phyloP scores from a whole-genome alignment of 2,888 invertebrate genomes.

The Melanophora roralis region DNA sequence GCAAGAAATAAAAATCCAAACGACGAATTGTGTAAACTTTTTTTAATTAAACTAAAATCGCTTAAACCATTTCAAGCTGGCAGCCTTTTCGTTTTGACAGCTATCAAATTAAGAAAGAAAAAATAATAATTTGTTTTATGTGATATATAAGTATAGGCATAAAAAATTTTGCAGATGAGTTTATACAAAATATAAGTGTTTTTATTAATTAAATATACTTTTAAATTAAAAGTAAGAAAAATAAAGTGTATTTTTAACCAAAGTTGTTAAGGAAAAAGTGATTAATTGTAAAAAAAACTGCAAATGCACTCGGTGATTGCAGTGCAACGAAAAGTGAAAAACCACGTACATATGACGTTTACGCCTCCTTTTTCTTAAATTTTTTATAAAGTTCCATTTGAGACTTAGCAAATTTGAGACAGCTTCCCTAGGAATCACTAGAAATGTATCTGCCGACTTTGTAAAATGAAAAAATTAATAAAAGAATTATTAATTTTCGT shows the following conservation, averaged over 20 bases:
- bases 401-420: constrained; percentile 44
- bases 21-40: too few species aligned
- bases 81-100: too few species aligned
- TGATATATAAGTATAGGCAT: constrained; percentile 40
- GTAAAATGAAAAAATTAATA: not conserved
- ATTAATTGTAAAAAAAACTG: constrained; percentile 9
- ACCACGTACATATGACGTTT: constrained; percentile 54
- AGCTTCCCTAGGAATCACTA: not conserved
- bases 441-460: not conserved
- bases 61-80: not conserved
- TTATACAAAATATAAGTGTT: constrained; percentile 28
- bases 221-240: constrained; percentile 22
- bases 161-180: constrained; percentile 48
- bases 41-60: not conserved
- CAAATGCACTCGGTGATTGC: constrained; percentile 24
- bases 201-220: constrained; percentile 12
- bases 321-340: constrained; percentile 38
- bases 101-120: constrained; percentile 28
- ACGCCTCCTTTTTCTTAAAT: constrained; percentile 63
- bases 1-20: too few species aligned
- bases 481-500: not conserved
- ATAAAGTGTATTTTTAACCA: constrained; percentile 34
- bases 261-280: constrained; percentile 10
- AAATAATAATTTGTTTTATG: constrained; percentile 40
- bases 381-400: constrained; percentile 44